phyloP scores from a whole-genome alignment of 2,113 vertebrate genomes.

The Leptobrachium leishanense region DNA sequence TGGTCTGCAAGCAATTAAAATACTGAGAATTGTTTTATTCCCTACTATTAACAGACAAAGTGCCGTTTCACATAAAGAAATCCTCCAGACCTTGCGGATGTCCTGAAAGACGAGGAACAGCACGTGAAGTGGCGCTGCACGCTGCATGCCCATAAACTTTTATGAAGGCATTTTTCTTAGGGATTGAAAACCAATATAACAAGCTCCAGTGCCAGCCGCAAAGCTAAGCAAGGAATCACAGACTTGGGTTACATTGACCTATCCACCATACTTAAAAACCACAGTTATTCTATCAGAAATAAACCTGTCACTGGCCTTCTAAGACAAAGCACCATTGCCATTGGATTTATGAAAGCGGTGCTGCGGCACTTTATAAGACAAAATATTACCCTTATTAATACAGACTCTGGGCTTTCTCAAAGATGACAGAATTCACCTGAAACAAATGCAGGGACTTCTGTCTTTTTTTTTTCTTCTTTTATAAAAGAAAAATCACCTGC shows the following conservation, averaged over 20 bases:
- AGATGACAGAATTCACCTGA: slow-evolving; percentile 34
- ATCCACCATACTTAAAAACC: slow-evolving; percentile 50
- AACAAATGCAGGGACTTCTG: slow-evolving; percentile 24
- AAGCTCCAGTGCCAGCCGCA: neutral
- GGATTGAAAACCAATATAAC: neutral
- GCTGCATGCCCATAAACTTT: slow-evolving; percentile 7
- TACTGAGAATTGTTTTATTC: neutral
- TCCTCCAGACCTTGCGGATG: neutral
- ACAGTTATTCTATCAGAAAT: slow-evolving; percentile 52
- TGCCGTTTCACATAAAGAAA: neutral
- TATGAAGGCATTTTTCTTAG: slow-evolving; percentile 26
- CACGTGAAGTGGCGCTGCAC: slow-evolving; percentile 16
- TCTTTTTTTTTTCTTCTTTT: neutral
- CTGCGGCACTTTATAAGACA: slow-evolving; percentile 42
- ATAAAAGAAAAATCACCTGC: neutral
- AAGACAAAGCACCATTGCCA: slow-evolving; percentile 25
- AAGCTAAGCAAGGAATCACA: slow-evolving; percentile 41
- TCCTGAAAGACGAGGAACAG: slow-evolving; percentile 41
- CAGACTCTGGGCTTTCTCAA: slow-evolving; percentile 45
- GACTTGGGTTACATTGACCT: slow-evolving; percentile 57
- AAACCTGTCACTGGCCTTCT: slow-evolving; percentile 45
- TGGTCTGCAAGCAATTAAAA: neutral
- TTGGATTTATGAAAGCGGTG: slow-evolving; percentile 47
- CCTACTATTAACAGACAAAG: neutral
- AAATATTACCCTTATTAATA: slow-evolving; percentile 40